Conservation (phyloP, 2,888 invertebrate genomes). For the Drosophila kuntzei region DNA sequence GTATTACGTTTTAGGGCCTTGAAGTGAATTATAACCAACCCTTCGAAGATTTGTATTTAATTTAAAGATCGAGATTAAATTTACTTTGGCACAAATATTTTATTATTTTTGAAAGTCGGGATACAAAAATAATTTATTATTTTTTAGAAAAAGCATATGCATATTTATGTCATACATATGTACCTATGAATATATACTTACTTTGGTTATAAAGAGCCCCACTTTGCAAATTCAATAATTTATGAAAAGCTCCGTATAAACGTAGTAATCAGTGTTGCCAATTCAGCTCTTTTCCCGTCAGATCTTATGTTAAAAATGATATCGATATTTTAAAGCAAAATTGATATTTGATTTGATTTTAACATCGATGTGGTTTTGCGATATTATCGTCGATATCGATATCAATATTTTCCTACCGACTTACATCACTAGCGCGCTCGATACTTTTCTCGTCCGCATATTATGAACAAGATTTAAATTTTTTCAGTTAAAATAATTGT, state of each 20-base stretch:
- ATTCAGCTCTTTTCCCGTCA: too few species aligned
- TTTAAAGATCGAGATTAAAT: not conserved
- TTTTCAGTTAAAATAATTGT: slow-evolving; percentile 84
- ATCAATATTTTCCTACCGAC: too few species aligned
- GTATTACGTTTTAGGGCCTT: too few species aligned
- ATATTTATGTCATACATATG: too few species aligned
- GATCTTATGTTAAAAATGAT: slow-evolving; percentile 5
- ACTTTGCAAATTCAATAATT: not conserved
- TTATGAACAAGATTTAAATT: not conserved
- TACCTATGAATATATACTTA: not conserved
- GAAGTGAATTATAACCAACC: too few species aligned
- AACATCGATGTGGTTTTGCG: too few species aligned
- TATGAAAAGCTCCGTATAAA: not conserved
- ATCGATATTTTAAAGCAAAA: too few species aligned
- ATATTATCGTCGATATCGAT: too few species aligned
- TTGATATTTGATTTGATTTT: too few species aligned
- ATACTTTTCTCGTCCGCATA: not conserved
- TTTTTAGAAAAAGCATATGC: slow-evolving; percentile 9
- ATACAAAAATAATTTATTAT: slow-evolving; percentile 22
- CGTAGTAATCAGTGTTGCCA: too few species aligned
- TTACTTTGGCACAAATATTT: slow-evolving; percentile 16
- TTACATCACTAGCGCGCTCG: not conserved
- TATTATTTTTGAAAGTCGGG: slow-evolving; percentile 21
- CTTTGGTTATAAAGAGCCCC: not conserved
- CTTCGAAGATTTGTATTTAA: too few species aligned